A percentile compares a stretch with the other conserved stretches of the same genome.
These are phyloP conservation scores for Pitangus sulphuratus DNA, from an alignment of 2,797 vertebrate species.

Conservation along the genomic window DNA sequence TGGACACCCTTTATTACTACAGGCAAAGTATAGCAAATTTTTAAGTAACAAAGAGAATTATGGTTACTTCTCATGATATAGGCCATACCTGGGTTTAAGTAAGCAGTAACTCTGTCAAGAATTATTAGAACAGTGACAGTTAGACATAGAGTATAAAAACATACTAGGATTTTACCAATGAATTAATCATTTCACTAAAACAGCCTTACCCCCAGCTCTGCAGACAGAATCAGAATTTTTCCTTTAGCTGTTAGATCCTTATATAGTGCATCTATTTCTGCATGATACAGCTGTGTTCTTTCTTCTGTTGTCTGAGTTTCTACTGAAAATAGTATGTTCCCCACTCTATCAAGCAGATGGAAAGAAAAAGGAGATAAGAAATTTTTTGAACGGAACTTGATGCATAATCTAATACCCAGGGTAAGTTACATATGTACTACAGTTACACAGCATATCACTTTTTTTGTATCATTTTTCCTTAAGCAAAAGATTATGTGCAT, in stretches of 20 bases:
- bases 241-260: slow-evolving; percentile 95
- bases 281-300: slow-evolving; percentile 93
- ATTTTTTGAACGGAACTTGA: neutral
- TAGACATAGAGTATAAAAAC: neutral
- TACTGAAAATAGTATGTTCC: slow-evolving; percentile 95
- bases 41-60: neutral
- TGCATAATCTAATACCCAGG: neutral
- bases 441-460: neutral
- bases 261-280: slow-evolving; percentile 95
- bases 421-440: neutral
- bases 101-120: neutral
- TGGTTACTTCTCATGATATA: neutral
- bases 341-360: slow-evolving; percentile 80
- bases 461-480: neutral
- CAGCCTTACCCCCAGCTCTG: slow-evolving; percentile 88
- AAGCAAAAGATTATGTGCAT: neutral
- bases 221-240: slow-evolving; percentile 90
- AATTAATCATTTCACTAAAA: neutral
- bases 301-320: slow-evolving; percentile 98
- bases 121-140: neutral
- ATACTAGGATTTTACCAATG: neutral
- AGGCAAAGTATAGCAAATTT: neutral
- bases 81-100: neutral
- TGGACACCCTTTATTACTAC: neutral
- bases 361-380: neutral